Base-by-base conservation (phyloP, 1,140 invertebrate genomes). In the Conus betulinus region DNA sequence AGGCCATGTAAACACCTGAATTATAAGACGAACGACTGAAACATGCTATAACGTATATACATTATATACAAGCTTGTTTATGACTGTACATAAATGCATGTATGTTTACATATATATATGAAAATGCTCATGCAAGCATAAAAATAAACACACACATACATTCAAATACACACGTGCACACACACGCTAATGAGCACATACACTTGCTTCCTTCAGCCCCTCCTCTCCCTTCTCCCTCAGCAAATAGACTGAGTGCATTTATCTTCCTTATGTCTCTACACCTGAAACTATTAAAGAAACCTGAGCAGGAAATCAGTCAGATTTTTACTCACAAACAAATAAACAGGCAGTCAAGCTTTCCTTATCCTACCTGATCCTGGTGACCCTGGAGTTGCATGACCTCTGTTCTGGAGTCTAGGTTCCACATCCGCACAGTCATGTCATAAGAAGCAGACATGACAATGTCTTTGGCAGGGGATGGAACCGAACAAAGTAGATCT, bases 401-500 rank as follows among this genome's bases (percentile, higher is more conserved):
- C 79, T 93, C 93, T 39, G 90, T 90, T 53, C 88, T 89, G 51
- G 91, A 85, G 52, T 90, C 84, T 17, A 96, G 88, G 93, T 98
- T 97, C 98, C 98, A 98, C 27, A 98, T 96, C 91, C 97, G 97
- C n/a, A 99, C 96, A 10, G 97, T 97, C 96, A 98, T 97, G 94
- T 99, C 98, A 93, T 98, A 98, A 1, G 98, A 98, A 0, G 97
- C 98, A 0, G 98, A 97, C 0, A 97, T 97, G 4, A 99, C 94
- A 15, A 99, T 96, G 94, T 98, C 97, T 57, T 96, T 96, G 0
- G 98, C 76, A 98, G 96, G 1, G 98, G 98, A 96, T 99, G 98
- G 95, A 98, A 99, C 88, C 97, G 97, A 13, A 99, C 97, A 84
- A 98, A 97, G 95, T 98, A 98, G 86, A 99, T 97, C 95, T 98